phyloP scores from a whole-genome alignment of 2,113 vertebrate species.

The Pelodiscus sinensis region DNA sequence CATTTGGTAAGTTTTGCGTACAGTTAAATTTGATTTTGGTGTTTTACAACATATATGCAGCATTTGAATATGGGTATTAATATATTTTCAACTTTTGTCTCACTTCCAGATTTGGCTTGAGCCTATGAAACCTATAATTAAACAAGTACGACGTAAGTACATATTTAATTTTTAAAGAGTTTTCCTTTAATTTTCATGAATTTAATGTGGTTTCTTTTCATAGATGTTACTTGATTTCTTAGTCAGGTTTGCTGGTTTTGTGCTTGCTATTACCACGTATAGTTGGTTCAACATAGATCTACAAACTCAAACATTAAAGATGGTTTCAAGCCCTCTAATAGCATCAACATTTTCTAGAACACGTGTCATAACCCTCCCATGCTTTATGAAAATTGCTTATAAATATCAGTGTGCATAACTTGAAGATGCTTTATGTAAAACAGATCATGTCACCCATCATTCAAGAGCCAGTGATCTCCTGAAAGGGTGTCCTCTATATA shows the following conservation, averaged over 20 bases:
- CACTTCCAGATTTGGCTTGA: slow-evolving; percentile 93
- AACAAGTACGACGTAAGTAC: slow-evolving; percentile 94
- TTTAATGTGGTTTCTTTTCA: slow-evolving; percentile 53
- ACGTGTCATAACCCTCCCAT: not conserved
- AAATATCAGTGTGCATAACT: too few relatives aligned
- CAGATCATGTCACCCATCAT: too few relatives aligned
- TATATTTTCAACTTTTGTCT: slow-evolving; percentile 28
- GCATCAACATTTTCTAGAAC: not conserved
- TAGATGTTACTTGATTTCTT: slow-evolving; percentile 49
- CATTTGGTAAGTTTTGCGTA: not conserved
- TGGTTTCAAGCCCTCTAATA: not conserved
- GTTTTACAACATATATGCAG: not conserved
- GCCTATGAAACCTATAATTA: slow-evolving; percentile 88
- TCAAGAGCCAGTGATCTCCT: too few relatives aligned
- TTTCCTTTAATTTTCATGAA: slow-evolving; percentile 55
- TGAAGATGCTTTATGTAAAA: too few relatives aligned
- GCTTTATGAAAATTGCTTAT: too few relatives aligned
- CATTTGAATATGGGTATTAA: not conserved
- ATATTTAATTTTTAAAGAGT: slow-evolving; percentile 41
- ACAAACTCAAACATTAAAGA: not conserved
- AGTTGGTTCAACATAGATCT: not conserved
- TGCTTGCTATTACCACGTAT: not conserved
- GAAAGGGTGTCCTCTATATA: too few relatives aligned
- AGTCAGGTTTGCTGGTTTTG: slow-evolving; percentile 36
- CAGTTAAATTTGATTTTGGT: slow-evolving; percentile 32